A percentile compares a stretch with the other conserved stretches of the same genome.
phyloP scores from a whole-genome alignment of 2,888 invertebrate genomes.

The Latrodectus hesperus region DNA sequence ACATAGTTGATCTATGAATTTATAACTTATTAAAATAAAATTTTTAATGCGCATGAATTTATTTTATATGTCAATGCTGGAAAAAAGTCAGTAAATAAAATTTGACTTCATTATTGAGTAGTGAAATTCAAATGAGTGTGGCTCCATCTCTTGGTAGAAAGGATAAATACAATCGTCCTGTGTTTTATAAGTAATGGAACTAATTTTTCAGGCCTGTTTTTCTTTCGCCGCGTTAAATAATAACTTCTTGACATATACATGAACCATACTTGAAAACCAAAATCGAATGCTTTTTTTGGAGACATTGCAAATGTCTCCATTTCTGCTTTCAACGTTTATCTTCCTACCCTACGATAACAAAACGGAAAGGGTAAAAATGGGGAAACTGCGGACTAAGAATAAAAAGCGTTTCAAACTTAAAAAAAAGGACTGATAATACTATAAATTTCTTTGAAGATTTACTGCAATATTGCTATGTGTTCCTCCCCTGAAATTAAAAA shows the following conservation, averaged over 20 bases:
- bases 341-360: not conserved
- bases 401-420: not conserved
- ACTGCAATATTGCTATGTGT: no score
- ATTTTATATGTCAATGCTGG: no score
- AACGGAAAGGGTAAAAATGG: not conserved
- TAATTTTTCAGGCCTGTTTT: not conserved
- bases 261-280: slow-evolving; percentile 41
- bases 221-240: slow-evolving; percentile 17
- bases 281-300: slow-evolving; percentile 18
- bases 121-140: slow-evolving; percentile 5
- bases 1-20: no score
- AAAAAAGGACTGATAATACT: not conserved
- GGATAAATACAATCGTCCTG: not conserved
- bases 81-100: no score
- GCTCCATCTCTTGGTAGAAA: slow-evolving; percentile 22
- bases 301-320: slow-evolving; percentile 17
- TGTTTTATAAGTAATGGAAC: not conserved
- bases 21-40: no score
- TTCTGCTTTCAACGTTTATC: not conserved
- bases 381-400: slow-evolving; percentile 9
- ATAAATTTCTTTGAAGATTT: no score
- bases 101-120: no score
- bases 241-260: slow-evolving; percentile 50
- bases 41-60: no score
- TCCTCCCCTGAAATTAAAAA: no score